Conservation (phyloP, 1,140 invertebrate species). For the Euglossa dilemma region DNA sequence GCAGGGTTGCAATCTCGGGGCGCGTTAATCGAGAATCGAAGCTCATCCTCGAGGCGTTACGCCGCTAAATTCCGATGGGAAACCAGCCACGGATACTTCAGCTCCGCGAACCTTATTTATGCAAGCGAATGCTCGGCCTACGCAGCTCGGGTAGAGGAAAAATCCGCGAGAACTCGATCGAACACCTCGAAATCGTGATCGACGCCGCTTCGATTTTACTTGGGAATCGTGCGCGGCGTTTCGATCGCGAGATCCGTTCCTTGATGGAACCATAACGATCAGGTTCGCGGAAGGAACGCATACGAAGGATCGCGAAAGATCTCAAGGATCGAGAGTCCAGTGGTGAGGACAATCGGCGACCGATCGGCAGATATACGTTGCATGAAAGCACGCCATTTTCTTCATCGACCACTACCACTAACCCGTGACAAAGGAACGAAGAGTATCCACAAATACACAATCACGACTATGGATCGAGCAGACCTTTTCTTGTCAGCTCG, state of each 20-base stretch:
- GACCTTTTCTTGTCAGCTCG: too few relatives aligned
- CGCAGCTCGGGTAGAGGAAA: neutral
- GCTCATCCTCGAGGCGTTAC: neutral
- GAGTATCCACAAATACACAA: too few relatives aligned
- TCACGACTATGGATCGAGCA: too few relatives aligned
- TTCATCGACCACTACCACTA: too few relatives aligned
- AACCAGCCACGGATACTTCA: neutral
- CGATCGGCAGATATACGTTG: too few relatives aligned
- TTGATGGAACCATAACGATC: constrained; percentile 1
- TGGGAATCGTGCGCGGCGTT: neutral
- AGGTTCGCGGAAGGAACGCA: too few relatives aligned
- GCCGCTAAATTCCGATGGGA: neutral
- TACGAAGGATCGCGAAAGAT: neutral
- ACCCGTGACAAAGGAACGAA: too few relatives aligned
- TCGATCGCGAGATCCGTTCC: neutral
- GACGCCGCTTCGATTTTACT: neutral
- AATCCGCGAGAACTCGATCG: neutral
- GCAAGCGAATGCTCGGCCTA: neutral
- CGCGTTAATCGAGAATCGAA: constrained; percentile 47
- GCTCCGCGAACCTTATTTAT: neutral
- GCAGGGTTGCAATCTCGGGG: neutral
- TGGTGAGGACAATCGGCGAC: too few relatives aligned
- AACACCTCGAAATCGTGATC: neutral
- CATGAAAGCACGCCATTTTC: too few relatives aligned
- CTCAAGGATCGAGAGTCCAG: neutral